A percentile compares a stretch with the other conserved stretches of the same genome.
Evolutionary conservation across 2,113 vertebrate species (phyloP).

Genomic region (Ailurus styani): DNA sequence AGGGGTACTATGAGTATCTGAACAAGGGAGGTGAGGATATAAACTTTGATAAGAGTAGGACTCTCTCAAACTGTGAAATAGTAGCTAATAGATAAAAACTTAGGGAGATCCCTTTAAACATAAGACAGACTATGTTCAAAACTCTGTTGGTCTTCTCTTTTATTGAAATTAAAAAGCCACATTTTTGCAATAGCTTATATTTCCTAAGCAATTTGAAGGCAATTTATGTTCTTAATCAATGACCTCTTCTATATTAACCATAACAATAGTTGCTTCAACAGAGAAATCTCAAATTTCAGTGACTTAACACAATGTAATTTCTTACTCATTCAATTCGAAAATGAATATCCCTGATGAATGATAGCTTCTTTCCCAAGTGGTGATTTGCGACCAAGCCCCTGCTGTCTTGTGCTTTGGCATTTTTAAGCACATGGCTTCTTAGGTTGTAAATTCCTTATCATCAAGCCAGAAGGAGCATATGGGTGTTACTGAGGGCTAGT

Average conservation of each 20-base stretch:
- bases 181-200: neutral
- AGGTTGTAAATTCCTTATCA: neutral
- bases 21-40: neutral
- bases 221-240: neutral
- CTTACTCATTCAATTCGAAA: neutral
- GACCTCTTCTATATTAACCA: neutral
- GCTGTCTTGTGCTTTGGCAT: neutral
- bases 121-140: neutral
- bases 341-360: neutral
- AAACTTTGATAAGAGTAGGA: neutral
- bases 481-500: neutral
- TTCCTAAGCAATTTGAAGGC: neutral
- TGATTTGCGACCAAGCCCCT: neutral
- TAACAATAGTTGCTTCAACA: neutral
- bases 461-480: neutral
- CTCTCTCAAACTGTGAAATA: neutral
- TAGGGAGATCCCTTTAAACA: neutral
- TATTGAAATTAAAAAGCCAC: neutral
- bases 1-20: fast-evolving
- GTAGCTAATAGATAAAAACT: neutral
- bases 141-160: neutral
- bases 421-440: neutral
- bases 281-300: neutral
- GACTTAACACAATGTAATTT: neutral
- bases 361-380: neutral